Conservation (phyloP, 2,797 vertebrate species). For the Cyprinella venusta region DNA sequence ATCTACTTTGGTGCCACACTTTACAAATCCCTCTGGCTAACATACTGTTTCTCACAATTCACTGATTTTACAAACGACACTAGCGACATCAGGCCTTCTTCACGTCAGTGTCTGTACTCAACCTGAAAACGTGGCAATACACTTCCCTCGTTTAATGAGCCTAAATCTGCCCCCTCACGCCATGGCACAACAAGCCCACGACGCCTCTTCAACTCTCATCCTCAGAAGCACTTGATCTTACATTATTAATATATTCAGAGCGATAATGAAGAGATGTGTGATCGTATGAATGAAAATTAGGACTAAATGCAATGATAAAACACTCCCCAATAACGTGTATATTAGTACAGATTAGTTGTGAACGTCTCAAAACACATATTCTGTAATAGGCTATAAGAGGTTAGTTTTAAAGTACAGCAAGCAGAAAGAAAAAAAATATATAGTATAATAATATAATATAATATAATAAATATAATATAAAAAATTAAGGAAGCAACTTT, state of each 20-base stretch:
- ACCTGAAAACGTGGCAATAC: background rate
- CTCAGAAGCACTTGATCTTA: slow-evolving; percentile 12
- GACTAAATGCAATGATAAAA: slow-evolving; percentile 35
- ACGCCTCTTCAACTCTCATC: slow-evolving; percentile 22
- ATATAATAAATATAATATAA: background rate
- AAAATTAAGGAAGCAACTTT: too few relatives aligned
- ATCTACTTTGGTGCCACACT: slow-evolving; percentile 56
- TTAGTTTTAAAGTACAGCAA: too few relatives aligned
- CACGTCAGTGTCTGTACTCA: slow-evolving; percentile 1
- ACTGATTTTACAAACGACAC: slow-evolving; percentile 11
- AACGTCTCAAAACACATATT: background rate
- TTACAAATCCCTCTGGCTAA: slow-evolving; percentile 40
- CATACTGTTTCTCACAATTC: slow-evolving; percentile 26
- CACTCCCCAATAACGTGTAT: slow-evolving; percentile 15
- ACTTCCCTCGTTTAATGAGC: background rate
- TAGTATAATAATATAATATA: background rate
- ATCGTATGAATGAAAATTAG: slow-evolving; percentile 43
- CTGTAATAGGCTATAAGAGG: background rate
- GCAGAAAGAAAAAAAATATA: background rate
- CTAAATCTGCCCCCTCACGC: slow-evolving; percentile 10
- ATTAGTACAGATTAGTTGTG: slow-evolving; percentile 10
- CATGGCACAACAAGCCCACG: background rate
- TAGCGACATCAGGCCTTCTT: slow-evolving; percentile 12
- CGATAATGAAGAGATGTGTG: slow-evolving; percentile 42
- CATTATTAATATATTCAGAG: slow-evolving; percentile 49